Evolutionary conservation across 1,140 invertebrate genomes (phyloP), one percentile per base, ranked within the genome.

Genomic region (Rhagoletis pomonella): DNA sequence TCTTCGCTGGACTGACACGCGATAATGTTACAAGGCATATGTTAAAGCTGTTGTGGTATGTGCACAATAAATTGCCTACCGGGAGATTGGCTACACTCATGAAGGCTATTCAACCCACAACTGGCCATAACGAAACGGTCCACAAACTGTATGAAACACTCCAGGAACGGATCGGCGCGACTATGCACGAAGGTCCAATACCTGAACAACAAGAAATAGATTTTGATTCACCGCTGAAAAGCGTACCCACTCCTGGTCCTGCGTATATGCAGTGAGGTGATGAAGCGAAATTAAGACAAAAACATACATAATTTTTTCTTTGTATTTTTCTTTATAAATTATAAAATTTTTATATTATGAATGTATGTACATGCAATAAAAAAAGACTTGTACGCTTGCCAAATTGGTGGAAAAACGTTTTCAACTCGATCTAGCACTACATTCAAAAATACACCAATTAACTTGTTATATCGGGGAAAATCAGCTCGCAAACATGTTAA

Each of bases 21-120:
- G 98, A 99, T 91, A 99, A 98, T 94, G 98, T 99, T 0, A 97
- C 97, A n/a, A 94, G 97, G 64, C 98, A 99, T 94, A 94, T 99
- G 89, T 93, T 99, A 58, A 98, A 99, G 93, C 94, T 99, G 65
- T 93, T 99, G 6, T 99, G 97, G 97, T 97, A 98, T 91, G 96
- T 99, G 86, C 95, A 98, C 94, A 96, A 96, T 12, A 98, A 98
- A 93, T 93, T 99, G 77, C 97, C 98, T 0, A 94, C 95, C 6
- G 95, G 95, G 42, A 95, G 97, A 87, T 93, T 98, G 85, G 96
- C 97, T 88, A 96, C 97, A 0, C 92, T 98, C 19, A 95, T 98
- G 93, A 98, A 98, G 93, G 96, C 97, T n/a, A 94, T 98, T 65
- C 97, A 98, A 91, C 97, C 97, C 5, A 97, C 96, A 2, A 95